These are phyloP conservation scores for Parelbella ahira DNA, from an alignment of 2,888 invertebrate genomes.

Conservation along the genomic window DNA sequence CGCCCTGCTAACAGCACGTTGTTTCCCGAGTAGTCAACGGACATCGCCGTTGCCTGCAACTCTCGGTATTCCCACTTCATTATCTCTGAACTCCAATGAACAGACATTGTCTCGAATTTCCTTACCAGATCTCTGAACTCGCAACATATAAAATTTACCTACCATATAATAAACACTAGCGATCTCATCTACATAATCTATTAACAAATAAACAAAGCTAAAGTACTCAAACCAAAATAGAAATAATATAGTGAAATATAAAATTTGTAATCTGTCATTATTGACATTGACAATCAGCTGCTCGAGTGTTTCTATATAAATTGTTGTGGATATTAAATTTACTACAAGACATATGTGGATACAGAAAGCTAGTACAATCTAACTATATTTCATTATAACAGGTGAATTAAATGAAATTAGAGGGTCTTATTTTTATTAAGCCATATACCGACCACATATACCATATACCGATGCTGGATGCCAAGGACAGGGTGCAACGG, in stretches of 20 bases:
- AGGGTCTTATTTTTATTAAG: too few species aligned
- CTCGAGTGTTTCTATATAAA: background rate
- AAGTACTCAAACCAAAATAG: background rate
- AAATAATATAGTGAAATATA: too few species aligned
- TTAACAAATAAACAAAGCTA: constrained; percentile 6
- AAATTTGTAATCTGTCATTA: too few species aligned
- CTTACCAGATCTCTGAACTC: constrained; percentile 1
- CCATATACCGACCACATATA: too few species aligned
- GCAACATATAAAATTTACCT: background rate
- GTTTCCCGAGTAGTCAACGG: constrained; percentile 91
- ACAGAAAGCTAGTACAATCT: too few species aligned
- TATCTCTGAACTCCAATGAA: constrained; percentile 75
- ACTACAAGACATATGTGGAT: too few species aligned
- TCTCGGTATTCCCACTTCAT: constrained; percentile 89
- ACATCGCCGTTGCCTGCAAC: constrained; percentile 95
- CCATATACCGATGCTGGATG: too few species aligned
- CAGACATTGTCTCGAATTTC: constrained; percentile 46
- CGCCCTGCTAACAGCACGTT: constrained; percentile 92
- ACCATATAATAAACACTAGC: constrained; percentile 1
- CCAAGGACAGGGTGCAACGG: too few species aligned
- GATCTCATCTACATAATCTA: constrained; percentile 25
- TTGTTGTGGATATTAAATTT: too few species aligned
- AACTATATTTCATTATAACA: too few species aligned
- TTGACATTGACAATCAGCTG: constrained; percentile 5
- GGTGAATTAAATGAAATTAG: too few species aligned